Conservation (phyloP, 2,113 vertebrate species). For the Pavo muticus region DNA sequence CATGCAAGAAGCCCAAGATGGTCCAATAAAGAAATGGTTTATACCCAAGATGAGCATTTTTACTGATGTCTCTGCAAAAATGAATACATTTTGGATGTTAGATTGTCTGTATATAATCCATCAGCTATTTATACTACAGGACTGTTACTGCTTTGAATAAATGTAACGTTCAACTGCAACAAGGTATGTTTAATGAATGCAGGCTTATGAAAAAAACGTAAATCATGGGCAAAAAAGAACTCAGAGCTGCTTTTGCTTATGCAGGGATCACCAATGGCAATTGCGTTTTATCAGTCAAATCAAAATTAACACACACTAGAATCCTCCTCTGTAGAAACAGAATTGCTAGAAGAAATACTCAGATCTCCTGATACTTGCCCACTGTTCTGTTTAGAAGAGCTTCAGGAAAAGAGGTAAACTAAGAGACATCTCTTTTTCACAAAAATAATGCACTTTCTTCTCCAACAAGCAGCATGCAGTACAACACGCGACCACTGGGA, state of each 20-base stretch:
- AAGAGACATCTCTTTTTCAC: background rate
- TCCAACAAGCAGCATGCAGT: background rate
- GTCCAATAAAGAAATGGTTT: slow-evolving; percentile 98
- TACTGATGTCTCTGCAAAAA: slow-evolving; percentile 93
- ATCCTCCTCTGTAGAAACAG: background rate
- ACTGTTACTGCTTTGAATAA: background rate
- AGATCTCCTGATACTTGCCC: background rate
- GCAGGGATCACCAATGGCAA: background rate
- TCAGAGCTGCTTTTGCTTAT: background rate
- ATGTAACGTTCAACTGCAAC: background rate
- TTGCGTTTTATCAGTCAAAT: background rate
- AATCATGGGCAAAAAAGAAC: background rate
- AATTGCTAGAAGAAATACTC: background rate
- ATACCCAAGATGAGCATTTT: slow-evolving; percentile 91
- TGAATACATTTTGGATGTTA: slow-evolving; percentile 30
- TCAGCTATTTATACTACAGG: background rate
- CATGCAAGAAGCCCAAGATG: slow-evolving; percentile 92
- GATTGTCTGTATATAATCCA: background rate
- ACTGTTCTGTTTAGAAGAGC: background rate
- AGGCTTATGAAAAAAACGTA: background rate
- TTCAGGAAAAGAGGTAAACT: background rate
- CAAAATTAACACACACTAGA: background rate
- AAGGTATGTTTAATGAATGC: background rate
- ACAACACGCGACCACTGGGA: slow-evolving; percentile 19
- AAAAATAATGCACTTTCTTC: background rate